phyloP scores from a whole-genome alignment of 2,113 vertebrate species.

The Odocoileus virginianus region DNA sequence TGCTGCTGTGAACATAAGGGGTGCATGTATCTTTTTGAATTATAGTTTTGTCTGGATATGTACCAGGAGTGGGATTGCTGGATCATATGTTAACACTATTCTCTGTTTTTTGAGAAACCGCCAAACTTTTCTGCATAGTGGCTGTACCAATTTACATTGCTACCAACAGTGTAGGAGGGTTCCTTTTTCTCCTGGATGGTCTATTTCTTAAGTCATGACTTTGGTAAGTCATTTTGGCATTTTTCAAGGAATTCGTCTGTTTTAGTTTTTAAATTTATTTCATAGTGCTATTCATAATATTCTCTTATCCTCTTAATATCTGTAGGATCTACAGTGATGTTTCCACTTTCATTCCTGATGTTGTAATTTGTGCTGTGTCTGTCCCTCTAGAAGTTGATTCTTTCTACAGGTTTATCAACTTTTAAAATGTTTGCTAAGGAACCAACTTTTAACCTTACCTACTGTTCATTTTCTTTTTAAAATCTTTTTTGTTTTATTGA shows the following conservation, averaged over 20 bases:
- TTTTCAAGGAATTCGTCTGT: background rate
- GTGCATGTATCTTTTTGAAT: background rate
- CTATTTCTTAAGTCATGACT: background rate
- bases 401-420: background rate
- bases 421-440: background rate
- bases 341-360: background rate
- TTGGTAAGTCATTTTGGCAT: background rate
- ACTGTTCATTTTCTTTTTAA: background rate
- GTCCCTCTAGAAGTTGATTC: background rate
- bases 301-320: background rate
- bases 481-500: background rate
- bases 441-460: background rate
- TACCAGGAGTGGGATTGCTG: background rate
- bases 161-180: background rate
- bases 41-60: background rate
- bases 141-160: background rate
- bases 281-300: background rate
- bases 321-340: background rate
- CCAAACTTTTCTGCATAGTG: background rate
- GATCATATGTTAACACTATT: background rate
- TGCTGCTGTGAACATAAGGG: background rate
- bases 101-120: background rate
- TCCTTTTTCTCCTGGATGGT: background rate
- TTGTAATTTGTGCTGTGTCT: background rate
- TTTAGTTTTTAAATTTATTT: background rate